Percentiles rank a stretch among this genome's conserved stretches.
Evolutionary conservation across 2,888 invertebrate species (phyloP).

Genomic region (Eupithecia pulchellata): DNA sequence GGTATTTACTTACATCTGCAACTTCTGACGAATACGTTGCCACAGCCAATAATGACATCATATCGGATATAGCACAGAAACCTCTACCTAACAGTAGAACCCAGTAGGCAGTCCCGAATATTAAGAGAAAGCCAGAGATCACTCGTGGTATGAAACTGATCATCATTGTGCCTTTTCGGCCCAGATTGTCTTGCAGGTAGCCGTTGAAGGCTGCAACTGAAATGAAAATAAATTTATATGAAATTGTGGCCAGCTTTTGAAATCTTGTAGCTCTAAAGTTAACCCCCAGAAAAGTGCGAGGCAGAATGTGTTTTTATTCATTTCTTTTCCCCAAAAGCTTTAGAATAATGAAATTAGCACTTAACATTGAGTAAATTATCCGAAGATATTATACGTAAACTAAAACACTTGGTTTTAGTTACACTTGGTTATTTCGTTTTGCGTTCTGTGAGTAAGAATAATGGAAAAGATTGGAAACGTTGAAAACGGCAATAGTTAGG

Average conservation of each 20-base stretch:
- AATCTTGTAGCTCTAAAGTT: background rate
- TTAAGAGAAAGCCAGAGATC: constrained; percentile 36
- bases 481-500: too few species aligned
- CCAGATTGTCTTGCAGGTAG: constrained; percentile 18
- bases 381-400: too few species aligned
- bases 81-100: constrained; percentile 48
- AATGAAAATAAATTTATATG: background rate
- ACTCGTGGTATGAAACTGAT: constrained; percentile 44
- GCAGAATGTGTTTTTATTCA: too few species aligned
- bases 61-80: constrained; percentile 39
- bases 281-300: background rate
- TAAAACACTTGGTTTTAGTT: too few species aligned
- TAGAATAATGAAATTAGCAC: too few species aligned
- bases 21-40: constrained; percentile 54
- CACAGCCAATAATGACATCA: constrained; percentile 39
- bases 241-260: background rate
- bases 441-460: too few species aligned
- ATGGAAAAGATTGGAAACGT: too few species aligned
- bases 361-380: too few species aligned
- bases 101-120: constrained; percentile 50
- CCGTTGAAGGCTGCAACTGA: constrained; percentile 21
- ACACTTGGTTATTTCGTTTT: too few species aligned
- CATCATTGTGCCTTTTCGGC: constrained; percentile 24
- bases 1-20: constrained; percentile 52
- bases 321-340: too few species aligned